Percentiles rank a stretch among this genome's conserved stretches.
These are phyloP conservation scores for Phlogophora meticulosa DNA, from an alignment of 2,888 invertebrate genomes.

Conservation along the genomic window DNA sequence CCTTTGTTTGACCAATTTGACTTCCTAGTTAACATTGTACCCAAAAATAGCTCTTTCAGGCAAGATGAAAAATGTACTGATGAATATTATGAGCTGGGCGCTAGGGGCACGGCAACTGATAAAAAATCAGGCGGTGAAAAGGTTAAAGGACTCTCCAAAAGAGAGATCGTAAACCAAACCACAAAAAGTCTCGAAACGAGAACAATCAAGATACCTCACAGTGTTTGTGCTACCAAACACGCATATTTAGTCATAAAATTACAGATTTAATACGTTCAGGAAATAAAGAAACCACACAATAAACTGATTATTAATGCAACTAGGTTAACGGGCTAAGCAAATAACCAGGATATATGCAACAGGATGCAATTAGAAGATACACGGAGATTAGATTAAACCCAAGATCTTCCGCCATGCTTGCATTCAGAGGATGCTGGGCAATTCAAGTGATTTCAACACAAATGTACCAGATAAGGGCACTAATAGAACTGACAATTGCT, in stretches of 20 bases:
- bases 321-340: constrained; percentile 47
- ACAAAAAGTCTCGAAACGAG: neutral
- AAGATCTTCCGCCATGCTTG: constrained; percentile 47
- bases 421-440: constrained; percentile 48
- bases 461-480: constrained; percentile 36
- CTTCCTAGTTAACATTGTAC: too few relatives aligned
- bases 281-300: constrained; percentile 43
- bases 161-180: too few relatives aligned
- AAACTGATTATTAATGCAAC: constrained; percentile 41
- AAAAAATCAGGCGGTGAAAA: too few relatives aligned
- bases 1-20: too few relatives aligned
- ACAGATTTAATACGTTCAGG: constrained; percentile 21
- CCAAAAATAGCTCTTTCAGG: too few relatives aligned
- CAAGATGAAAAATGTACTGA: too few relatives aligned
- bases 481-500: constrained; percentile 45
- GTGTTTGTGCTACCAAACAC: constrained; percentile 8
- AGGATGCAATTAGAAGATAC: constrained; percentile 63
- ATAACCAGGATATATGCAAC: constrained; percentile 48
- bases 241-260: neutral
- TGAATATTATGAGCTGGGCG: too few relatives aligned
- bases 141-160: too few relatives aligned
- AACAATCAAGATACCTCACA: neutral
- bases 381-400: constrained; percentile 59
- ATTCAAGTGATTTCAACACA: constrained; percentile 41
- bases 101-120: too few relatives aligned